Percentiles rank a stretch among this genome's conserved stretches.
phyloP scores from a whole-genome alignment of 2,797 vertebrate species.

The Anolis apletophallus region DNA sequence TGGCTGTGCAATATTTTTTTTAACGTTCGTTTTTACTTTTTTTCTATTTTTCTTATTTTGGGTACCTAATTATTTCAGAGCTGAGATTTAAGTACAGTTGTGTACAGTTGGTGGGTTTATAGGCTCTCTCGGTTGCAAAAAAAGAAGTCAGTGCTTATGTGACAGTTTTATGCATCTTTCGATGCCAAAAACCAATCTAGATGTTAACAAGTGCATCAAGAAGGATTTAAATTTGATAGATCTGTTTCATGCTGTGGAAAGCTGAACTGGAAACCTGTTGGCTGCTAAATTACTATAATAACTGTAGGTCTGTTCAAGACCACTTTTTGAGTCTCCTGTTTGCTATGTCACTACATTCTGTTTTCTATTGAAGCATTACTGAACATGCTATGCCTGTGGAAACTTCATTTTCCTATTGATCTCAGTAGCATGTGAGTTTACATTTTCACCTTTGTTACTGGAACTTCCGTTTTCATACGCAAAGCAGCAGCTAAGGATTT shows the following conservation, averaged over 20 bases:
- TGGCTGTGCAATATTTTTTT: conserved; percentile 86
- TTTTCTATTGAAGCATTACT: conserved; percentile 76
- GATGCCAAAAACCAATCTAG: conserved; percentile 72
- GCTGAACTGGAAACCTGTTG: conserved; percentile 81
- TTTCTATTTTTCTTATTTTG: conserved; percentile 84
- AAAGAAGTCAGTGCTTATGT: conserved; percentile 46
- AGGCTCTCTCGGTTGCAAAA: conserved; percentile 64
- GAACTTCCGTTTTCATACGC: conserved; percentile 80
- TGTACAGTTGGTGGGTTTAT: conserved; percentile 66
- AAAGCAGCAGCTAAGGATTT: conserved; percentile 79
- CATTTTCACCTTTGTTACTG: conserved; percentile 81
- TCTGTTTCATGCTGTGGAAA: conserved; percentile 75
- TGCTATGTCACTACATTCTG: conserved; percentile 65
- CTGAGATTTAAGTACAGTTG: conserved; percentile 73
- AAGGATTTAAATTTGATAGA: conserved; percentile 68
- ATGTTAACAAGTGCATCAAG: conserved; percentile 73
- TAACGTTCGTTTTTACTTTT: conserved; percentile 83
- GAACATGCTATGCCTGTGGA: conserved; percentile 80
- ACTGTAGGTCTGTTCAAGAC: conserved; percentile 55
- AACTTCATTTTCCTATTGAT: conserved; percentile 82
- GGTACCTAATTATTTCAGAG: conserved; percentile 79
- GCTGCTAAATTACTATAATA: conserved; percentile 78
- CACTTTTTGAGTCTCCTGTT: conserved; percentile 67
- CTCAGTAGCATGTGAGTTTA: conserved; percentile 84
- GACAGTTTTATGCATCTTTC: conserved; percentile 68